phyloP scores from a whole-genome alignment of 1,140 invertebrate species.

The Psilanteris sp. region DNA sequence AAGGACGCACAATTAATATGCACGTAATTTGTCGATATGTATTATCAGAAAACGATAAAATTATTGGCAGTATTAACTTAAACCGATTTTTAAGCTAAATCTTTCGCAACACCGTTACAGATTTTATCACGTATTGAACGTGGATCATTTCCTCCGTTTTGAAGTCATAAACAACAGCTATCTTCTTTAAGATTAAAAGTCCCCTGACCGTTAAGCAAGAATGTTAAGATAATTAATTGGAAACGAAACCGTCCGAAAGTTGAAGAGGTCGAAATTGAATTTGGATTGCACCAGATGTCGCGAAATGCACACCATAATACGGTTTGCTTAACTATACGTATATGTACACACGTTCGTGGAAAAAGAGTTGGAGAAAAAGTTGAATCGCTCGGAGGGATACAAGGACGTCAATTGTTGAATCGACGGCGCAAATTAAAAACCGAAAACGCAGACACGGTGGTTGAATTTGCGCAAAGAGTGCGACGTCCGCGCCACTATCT shows the following conservation, averaged over 20 bases:
- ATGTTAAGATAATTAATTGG: constrained; percentile 5
- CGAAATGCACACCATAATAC: no score
- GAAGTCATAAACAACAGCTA: constrained; percentile 11
- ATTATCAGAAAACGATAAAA: no score
- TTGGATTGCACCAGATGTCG: constrained; percentile 47
- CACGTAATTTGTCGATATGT: no score
- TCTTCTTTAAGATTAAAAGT: constrained; percentile 17
- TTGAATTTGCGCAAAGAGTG: constrained; percentile 55
- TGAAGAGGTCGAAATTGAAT: constrained; percentile 67
- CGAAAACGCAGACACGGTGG: constrained; percentile 23
- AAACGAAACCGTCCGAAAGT: constrained; percentile 51
- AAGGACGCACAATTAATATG: no score
- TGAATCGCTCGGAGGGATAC: not conserved
- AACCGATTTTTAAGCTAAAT: constrained; percentile 24
- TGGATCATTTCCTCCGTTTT: constrained; percentile 26
- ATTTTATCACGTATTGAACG: constrained; percentile 10
- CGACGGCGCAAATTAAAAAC: not conserved
- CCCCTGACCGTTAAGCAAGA: constrained; percentile 10
- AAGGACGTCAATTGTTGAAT: constrained; percentile 35
- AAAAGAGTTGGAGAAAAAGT: no score
- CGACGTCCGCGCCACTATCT: constrained; percentile 65
- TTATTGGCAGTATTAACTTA: no score
- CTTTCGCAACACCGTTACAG: constrained; percentile 31
- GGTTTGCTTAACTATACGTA: no score
- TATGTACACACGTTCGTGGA: no score